Conservation (phyloP, 2,888 invertebrate species). For the Mesoligia furuncula region DNA sequence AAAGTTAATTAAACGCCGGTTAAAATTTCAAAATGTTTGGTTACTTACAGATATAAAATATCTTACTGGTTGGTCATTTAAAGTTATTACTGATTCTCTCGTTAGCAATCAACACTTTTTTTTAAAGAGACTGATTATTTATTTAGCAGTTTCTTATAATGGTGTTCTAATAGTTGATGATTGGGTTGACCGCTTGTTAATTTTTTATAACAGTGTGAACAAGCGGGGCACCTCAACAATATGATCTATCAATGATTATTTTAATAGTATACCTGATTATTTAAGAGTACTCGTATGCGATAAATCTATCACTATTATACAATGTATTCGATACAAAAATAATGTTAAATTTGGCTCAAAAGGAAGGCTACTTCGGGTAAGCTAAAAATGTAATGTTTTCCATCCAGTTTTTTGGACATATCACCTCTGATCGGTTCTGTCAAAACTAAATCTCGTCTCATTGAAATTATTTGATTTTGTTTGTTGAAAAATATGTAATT, state of each 20-base stretch:
- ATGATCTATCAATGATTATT: slow-evolving; percentile 29
- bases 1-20: slow-evolving; percentile 56
- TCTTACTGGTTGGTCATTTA: slow-evolving; percentile 37
- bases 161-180: slow-evolving; percentile 13
- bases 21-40: slow-evolving; percentile 41
- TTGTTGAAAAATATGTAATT: slow-evolving; percentile 70
- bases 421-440: slow-evolving; percentile 62
- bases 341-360: slow-evolving; percentile 61
- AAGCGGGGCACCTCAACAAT: not conserved
- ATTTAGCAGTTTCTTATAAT: slow-evolving; percentile 28
- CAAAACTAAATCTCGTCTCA: slow-evolving; percentile 57
- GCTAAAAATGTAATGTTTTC: slow-evolving; percentile 62
- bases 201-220: slow-evolving; percentile 3
- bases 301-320: slow-evolving; percentile 54
- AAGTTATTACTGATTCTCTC: slow-evolving; percentile 24
- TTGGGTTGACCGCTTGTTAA: slow-evolving; percentile 15
- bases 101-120: slow-evolving; percentile 27
- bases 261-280: slow-evolving; percentile 43
- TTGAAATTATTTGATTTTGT: slow-evolving; percentile 54
- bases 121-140: slow-evolving; percentile 38
- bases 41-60: slow-evolving; percentile 50
- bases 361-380: slow-evolving; percentile 60
- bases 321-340: slow-evolving; percentile 59
- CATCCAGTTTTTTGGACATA: slow-evolving; percentile 59
- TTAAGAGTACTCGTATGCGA: slow-evolving; percentile 57